Evolutionary conservation across 2,797 vertebrate genomes (phyloP), one percentile per base, ranked within the genome.

Genomic region (Pipistrellus pygmaeus): DNA sequence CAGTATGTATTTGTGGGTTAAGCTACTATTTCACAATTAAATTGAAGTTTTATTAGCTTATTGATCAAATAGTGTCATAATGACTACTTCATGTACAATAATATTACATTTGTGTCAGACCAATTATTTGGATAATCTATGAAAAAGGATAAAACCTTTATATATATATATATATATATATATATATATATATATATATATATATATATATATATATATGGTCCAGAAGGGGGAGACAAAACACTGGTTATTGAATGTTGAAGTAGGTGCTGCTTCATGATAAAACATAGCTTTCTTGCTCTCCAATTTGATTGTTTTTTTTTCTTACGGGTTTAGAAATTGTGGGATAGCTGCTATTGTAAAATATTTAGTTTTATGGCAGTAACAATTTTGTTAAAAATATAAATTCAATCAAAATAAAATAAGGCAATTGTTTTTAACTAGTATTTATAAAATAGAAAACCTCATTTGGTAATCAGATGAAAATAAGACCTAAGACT

Each of bases 181-280:
- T 18, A 53, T 53, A 53, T 53, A 53, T 53, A 53, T 53, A n/a
- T n/a, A n/a, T n/a, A 38, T 38, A 38, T 38, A 38, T 38, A 38
- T 38, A 41, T 41, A 41, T 41, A 41, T 41, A 41, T 41, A 41
- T 41, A 53, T 53, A 20, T 53, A 20, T 53, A 18, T 51, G 2
- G 44, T 46, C 46, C 97, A 98, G 97, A 96, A 97, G 97, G 94
- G 97, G 97, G 97, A 98, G 97, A 97, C 97, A 98, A 97, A 98
- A 94, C 90, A 96, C 64, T 96, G 89, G 78, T 95, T 96, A 97
- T 95, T 96, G 64, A 57, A 96, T 73, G 82, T 93, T 92, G 44
- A 92, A 95, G 14, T 90, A 77, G n/a, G 66, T 88, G 73, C 38
- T 88, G 73, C 38, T 88, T 89, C 84, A 8, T 89, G 66, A 51